A percentile compares a stretch with the other conserved stretches of the same genome.
Conservation (phyloP, 2,113 vertebrate species). For the Willisornis vidua region DNA sequence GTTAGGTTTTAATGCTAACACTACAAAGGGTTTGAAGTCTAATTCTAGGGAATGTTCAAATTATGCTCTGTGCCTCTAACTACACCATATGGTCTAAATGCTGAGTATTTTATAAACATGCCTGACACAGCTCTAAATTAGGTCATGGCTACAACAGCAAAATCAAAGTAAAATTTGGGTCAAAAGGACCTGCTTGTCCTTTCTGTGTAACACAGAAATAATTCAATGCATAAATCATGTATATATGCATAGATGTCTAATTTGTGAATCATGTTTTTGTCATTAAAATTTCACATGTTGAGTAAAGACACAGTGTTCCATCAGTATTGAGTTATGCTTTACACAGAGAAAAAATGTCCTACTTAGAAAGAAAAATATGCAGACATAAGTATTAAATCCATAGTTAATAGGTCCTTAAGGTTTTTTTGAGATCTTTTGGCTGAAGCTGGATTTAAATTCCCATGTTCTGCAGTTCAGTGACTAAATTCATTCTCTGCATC, state of each 20-base stretch:
- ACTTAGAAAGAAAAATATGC: slow-evolving; percentile 15
- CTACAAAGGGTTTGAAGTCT: neutral
- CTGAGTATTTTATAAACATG: slow-evolving; percentile 31
- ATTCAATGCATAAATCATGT: slow-evolving; percentile 35
- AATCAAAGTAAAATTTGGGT: slow-evolving; percentile 38
- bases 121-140: slow-evolving; percentile 43
- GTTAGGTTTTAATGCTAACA: slow-evolving; percentile 3
- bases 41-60: slow-evolving; percentile 4
- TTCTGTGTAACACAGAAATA: neutral
- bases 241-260: neutral
- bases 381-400: slow-evolving; percentile 35
- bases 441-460: slow-evolving; percentile 36
- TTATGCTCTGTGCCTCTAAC: slow-evolving; percentile 4
- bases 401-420: slow-evolving; percentile 38
- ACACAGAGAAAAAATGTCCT: slow-evolving; percentile 9
- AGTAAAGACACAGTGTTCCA: neutral
- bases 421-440: slow-evolving; percentile 16
- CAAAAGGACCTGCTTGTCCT: neutral
- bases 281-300: slow-evolving; percentile 31
- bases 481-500: slow-evolving; percentile 24
- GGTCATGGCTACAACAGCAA: slow-evolving; percentile 49
- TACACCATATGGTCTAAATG: slow-evolving; percentile 51
- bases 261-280: slow-evolving; percentile 16
- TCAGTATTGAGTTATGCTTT: neutral
- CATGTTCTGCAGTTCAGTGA: neutral